A percentile compares a stretch with the other conserved stretches of the same genome.
Conservation (phyloP, 1,140 invertebrate species). For the Aphelinus certus region DNA sequence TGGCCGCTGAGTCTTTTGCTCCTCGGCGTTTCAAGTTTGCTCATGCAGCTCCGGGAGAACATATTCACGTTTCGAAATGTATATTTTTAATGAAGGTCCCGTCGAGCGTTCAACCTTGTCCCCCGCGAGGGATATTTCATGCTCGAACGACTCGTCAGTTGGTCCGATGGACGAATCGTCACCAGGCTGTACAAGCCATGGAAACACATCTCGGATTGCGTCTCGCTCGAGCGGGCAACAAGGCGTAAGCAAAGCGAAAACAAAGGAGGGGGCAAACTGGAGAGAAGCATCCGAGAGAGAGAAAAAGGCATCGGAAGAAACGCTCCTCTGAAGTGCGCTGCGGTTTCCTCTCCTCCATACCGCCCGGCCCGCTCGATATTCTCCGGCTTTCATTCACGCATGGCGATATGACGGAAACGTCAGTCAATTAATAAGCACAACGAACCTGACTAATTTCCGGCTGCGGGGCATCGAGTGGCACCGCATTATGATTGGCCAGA, state of each 20-base stretch:
- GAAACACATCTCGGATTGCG: slow-evolving; percentile 1
- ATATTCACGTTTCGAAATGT: too few species aligned
- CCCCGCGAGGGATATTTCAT: too few species aligned
- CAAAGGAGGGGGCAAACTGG: neutral
- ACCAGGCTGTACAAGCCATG: too few species aligned
- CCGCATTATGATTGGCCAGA: slow-evolving; percentile 64
- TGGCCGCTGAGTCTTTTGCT: too few species aligned
- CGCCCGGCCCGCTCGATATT: neutral
- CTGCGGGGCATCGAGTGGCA: slow-evolving; percentile 27
- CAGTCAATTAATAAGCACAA: slow-evolving; percentile 68
- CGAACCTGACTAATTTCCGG: slow-evolving; percentile 66
- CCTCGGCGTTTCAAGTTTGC: too few species aligned
- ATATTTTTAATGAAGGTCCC: too few species aligned
- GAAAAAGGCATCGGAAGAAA: slow-evolving; percentile 2
- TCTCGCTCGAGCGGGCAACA: neutral
- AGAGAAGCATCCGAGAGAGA: neutral
- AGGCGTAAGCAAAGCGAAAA: neutral
- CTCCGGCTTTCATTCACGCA: slow-evolving; percentile 54
- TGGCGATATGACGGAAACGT: slow-evolving; percentile 67
- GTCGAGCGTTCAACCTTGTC: too few species aligned
- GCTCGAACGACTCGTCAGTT: too few species aligned
- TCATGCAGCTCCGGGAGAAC: too few species aligned
- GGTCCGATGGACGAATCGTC: too few species aligned
- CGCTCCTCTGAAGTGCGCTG: neutral
- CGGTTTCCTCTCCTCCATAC: neutral